A percentile compares a stretch with the other conserved stretches of the same genome.
phyloP scores from a whole-genome alignment of 2,888 invertebrate species.

The Thyatira batis region DNA sequence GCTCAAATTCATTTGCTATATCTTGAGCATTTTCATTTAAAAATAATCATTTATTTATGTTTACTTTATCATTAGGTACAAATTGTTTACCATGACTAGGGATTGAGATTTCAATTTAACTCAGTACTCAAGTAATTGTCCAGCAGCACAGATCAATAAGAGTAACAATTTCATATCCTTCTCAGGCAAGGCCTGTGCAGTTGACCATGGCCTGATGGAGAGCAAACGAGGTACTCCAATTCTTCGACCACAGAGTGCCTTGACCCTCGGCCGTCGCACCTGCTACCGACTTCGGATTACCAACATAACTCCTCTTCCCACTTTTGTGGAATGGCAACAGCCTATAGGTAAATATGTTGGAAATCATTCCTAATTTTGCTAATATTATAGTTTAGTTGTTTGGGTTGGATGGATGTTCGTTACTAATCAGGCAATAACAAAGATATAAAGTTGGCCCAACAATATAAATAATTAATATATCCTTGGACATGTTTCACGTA shows the following conservation, averaged over 20 bases:
- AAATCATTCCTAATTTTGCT: conserved; percentile 2
- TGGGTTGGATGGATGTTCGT: too few relatives aligned
- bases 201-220: neutral
- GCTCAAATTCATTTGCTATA: too few relatives aligned
- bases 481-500: too few relatives aligned
- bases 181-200: neutral
- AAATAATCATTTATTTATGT: too few relatives aligned
- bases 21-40: too few relatives aligned
- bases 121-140: too few relatives aligned
- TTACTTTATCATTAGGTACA: too few relatives aligned
- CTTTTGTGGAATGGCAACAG: conserved; percentile 50
- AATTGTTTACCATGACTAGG: too few relatives aligned
- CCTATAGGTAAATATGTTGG: conserved; percentile 34
- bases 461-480: too few relatives aligned
- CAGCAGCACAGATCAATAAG: too few relatives aligned
- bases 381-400: neutral
- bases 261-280: conserved; percentile 32
- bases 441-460: too few relatives aligned
- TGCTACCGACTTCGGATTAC: conserved; percentile 49
- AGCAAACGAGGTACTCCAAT: conserved; percentile 33
- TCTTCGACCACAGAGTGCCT: conserved; percentile 48
- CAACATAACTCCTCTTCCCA: conserved; percentile 59
- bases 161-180: neutral
- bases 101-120: too few relatives aligned
- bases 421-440: neutral